Evolutionary conservation across 2,888 invertebrate genomes (phyloP), one percentile per base, ranked within the genome.

Genomic region (Bruchidius siliquastri): DNA sequence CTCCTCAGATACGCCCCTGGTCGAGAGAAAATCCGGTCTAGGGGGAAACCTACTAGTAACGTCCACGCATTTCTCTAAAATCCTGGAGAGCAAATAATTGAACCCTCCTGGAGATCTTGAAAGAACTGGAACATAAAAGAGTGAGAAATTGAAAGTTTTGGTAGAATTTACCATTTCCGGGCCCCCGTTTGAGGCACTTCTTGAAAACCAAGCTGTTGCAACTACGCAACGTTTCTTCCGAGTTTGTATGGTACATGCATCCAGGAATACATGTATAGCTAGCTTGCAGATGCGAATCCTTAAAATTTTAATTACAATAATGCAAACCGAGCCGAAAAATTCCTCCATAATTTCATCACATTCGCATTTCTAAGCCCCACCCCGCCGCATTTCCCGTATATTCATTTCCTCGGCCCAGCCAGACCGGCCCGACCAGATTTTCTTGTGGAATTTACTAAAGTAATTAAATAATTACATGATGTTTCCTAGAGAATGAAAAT

Each of bases 381-480:
- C 49, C 13, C 8, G 49, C 10, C 3, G 49, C 49, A 49, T 49
- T 49, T 49, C 49, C 49, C 49, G 49, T 72, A 74, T 74, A 78
- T 77, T 75, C 74, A 76, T 77, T 78, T 77, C 73, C 73, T 74
- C 77, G 76, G 8, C 49, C 49, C 6, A 13, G 18, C 49, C 13
- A 49, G 68, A 68, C 21, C 20, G 21, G 68, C 3, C 21, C 68
- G 71, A 73, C 75, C 75, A 76, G 77, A 78, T 77, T 78, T 76
- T 78, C 78, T 78, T 77, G 76, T 77, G 78, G 78, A 77, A 78
- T 78, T 78, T 76, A 76, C 76, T 71, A 78, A 76, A 78, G 77
- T 77, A 78, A 78, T 78, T 78, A 77, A 77, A 78, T 78, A 78
- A 78, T 78, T 77, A 78, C 78, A 76, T 76, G 77, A 78, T 77